phyloP scores from a whole-genome alignment of 2,113 vertebrate species.

The Tragelaphus buxtoni region DNA sequence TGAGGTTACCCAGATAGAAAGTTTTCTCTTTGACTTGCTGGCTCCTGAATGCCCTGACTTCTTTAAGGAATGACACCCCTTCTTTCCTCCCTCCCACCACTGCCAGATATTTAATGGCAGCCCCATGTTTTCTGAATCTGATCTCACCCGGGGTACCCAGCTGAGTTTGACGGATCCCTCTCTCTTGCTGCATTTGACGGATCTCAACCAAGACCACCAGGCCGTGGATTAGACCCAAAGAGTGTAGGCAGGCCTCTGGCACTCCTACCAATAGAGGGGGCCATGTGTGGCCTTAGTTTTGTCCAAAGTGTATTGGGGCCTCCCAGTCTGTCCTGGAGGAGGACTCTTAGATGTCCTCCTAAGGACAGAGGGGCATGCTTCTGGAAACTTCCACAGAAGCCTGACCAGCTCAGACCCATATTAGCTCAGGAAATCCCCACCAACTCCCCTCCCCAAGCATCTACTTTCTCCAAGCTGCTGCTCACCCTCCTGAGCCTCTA shows the following conservation, averaged over 20 bases:
- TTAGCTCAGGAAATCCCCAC: constrained; percentile 58
- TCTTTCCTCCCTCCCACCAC: neutral
- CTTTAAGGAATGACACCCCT: neutral
- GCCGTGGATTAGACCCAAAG: neutral
- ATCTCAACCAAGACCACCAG: neutral
- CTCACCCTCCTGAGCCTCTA: constrained; percentile 21
- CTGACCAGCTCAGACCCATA: neutral
- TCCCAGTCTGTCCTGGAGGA: neutral
- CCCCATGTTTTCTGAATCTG: neutral
- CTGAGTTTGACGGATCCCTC: neutral
- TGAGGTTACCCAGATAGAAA: neutral
- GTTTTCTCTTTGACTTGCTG: neutral
- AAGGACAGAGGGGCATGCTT: neutral
- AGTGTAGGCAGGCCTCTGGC: neutral
- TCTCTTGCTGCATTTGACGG: neutral
- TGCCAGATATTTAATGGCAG: neutral
- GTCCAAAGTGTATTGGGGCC: neutral
- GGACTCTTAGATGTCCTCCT: neutral
- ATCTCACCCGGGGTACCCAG: neutral
- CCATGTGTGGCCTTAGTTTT: neutral
- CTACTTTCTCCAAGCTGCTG: neutral
- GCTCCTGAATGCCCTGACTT: neutral
- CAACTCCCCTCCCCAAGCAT: neutral
- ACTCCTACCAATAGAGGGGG: neutral
- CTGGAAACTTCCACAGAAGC: constrained; percentile 35